Percentiles rank a stretch among this genome's conserved stretches.
Conservation (phyloP, 2,113 vertebrate genomes). For the Microtus pennsylvanicus region DNA sequence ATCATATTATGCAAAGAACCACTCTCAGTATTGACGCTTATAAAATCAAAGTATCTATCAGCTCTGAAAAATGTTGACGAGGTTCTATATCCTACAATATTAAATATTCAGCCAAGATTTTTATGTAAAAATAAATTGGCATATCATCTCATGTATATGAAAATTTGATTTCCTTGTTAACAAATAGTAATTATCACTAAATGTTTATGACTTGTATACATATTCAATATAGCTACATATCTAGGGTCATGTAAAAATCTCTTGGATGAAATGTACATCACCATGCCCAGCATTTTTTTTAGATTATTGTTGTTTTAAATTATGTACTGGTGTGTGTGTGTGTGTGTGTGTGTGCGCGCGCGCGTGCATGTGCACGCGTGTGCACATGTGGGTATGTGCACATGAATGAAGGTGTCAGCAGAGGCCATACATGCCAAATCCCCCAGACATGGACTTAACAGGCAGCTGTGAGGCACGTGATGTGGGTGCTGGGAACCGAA, state of each 20-base stretch:
- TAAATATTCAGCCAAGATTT: not conserved
- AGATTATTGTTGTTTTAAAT: not conserved
- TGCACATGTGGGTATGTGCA: not conserved
- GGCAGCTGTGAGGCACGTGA: not conserved
- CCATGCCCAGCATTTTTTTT: not conserved
- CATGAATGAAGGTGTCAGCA: not conserved
- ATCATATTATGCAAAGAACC: not conserved
- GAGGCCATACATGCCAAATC: not conserved
- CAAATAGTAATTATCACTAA: not conserved
- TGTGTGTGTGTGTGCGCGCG: not conserved
- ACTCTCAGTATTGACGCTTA: not conserved
- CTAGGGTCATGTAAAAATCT: not conserved
- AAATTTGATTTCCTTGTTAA: not conserved
- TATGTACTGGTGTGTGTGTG: not conserved
- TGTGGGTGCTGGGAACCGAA: not conserved
- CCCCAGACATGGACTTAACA: not conserved
- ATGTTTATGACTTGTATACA: not conserved
- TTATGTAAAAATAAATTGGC: not conserved
- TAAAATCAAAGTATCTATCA: not conserved
- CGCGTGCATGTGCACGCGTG: too few relatives aligned
- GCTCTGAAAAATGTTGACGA: not conserved
- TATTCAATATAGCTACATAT: not conserved
- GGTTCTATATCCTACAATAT: not conserved
- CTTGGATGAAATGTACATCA: not conserved
- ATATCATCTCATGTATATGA: not conserved